Conservation (phyloP, 2,113 vertebrate genomes). For the Phasianus colchicus region DNA sequence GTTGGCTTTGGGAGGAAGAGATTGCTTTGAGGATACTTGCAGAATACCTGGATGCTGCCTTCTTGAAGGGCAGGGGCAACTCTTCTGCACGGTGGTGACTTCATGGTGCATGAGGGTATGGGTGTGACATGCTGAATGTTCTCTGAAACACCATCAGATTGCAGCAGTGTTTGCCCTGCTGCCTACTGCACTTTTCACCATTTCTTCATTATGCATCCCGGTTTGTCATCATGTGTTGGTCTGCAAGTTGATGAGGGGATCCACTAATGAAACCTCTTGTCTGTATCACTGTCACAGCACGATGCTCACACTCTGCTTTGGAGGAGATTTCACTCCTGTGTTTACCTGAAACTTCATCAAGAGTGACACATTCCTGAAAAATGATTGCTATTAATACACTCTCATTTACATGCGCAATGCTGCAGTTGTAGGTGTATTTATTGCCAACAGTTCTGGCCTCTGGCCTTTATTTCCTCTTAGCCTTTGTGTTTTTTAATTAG, state of each 20-base stretch:
- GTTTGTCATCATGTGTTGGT: fast-evolving
- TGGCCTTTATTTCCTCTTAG: not conserved
- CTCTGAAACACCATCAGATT: not conserved
- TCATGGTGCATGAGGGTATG: not conserved
- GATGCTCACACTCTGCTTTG: not conserved
- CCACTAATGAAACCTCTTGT: not conserved
- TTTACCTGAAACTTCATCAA: not conserved
- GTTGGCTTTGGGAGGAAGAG: not conserved
- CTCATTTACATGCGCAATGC: not conserved
- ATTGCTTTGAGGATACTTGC: not conserved
- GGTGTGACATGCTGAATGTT: not conserved
- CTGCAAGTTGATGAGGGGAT: not conserved
- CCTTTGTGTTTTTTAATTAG: slow-evolving; percentile 28
- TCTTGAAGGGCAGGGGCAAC: not conserved
- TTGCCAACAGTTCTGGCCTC: not conserved
- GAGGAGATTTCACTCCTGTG: not conserved
- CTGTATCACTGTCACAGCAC: not conserved
- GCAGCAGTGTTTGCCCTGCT: not conserved
- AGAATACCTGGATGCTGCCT: not conserved
- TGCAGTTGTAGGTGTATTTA: not conserved
- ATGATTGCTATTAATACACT: not conserved
- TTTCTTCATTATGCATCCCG: not conserved
- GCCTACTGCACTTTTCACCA: not conserved
- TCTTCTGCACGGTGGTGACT: not conserved
- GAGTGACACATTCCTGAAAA: not conserved